Evolutionary conservation across 1,140 invertebrate genomes (phyloP), one percentile per base, ranked within the genome.

Genomic region (Dendroctonus ponderosae): DNA sequence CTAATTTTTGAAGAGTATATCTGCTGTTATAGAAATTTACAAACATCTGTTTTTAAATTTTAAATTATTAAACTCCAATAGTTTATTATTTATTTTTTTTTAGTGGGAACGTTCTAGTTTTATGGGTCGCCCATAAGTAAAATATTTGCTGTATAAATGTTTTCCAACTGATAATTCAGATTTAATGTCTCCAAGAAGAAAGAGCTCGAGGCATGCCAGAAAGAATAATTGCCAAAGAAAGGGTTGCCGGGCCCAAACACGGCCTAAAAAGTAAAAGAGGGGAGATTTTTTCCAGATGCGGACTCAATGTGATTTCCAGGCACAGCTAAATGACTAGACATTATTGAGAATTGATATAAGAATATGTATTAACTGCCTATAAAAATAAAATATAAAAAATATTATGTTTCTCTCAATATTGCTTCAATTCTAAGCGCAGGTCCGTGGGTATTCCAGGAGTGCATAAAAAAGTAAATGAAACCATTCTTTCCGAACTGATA

Each of bases 151-250:
- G 58, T 67, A 67, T 67, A 67, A 67, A 67, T 67, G 59, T 67
- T 67, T 67, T 67, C 58, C 50, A 67, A 67, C 66, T 67, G 66
- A 67, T 67, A 67, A 67, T 67, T 67, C 66, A 67, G 66, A 67
- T 67, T 67, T 67, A 67, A 67, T 67, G 66, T 67, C 66, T 56
- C 66, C 66, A 54, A 58, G 59, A 62, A 62, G 58, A 62, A 67
- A 67, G 59, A 49, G 52, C 66, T 62, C n/a, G 58, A 52, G 58
- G 58, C 66, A 61, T 54, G 60, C 51, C 66, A 61, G 44, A 62
- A 67, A 67, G 66, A 67, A 67, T 67, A 67, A 67, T 67, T 67
- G 59, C 66, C n/a, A 67, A 62, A 62, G 66, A 67, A 67, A 67
- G 66, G 66, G 66, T 67, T 67, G 66, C 44, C 59, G 51, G 49